Evolutionary conservation across 2,113 vertebrate genomes (phyloP).

Genomic region (Paradoxurus hermaphroditus): DNA sequence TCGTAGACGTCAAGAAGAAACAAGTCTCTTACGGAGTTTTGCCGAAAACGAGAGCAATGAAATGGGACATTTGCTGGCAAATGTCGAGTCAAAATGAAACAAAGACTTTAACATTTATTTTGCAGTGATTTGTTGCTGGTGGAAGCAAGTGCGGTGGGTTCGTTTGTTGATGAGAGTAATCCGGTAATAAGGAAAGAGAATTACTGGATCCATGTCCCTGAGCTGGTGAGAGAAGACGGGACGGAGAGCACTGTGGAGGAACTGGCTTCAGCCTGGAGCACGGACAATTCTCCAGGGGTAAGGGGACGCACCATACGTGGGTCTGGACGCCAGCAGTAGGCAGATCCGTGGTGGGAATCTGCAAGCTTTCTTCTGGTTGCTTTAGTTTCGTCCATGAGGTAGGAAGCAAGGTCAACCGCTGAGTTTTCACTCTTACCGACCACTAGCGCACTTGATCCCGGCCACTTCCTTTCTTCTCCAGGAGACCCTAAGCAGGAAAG

Average conservation of each 20-base stretch:
- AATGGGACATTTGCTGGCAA: background rate
- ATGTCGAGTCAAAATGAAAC: background rate
- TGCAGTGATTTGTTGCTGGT: background rate
- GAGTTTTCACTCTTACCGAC: background rate
- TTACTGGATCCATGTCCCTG: background rate
- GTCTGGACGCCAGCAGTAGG: background rate
- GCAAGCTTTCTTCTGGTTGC: background rate
- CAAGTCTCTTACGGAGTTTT: background rate
- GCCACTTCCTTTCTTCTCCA: background rate
- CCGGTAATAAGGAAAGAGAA: background rate
- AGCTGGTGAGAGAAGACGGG: background rate
- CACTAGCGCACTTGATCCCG: background rate
- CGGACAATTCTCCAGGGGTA: background rate
- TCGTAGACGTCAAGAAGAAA: background rate
- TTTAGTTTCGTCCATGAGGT: background rate
- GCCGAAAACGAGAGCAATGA: background rate
- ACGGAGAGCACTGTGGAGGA: background rate
- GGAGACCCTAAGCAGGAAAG: background rate
- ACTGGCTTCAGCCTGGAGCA: background rate
- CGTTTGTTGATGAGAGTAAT: background rate
- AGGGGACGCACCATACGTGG: background rate
- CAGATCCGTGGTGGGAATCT: background rate
- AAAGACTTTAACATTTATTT: background rate
- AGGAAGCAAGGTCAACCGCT: background rate
- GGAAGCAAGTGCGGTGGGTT: background rate